Evolutionary conservation across 2,113 vertebrate genomes (phyloP), one percentile per base, ranked within the genome.

Genomic region (Martes martes): DNA sequence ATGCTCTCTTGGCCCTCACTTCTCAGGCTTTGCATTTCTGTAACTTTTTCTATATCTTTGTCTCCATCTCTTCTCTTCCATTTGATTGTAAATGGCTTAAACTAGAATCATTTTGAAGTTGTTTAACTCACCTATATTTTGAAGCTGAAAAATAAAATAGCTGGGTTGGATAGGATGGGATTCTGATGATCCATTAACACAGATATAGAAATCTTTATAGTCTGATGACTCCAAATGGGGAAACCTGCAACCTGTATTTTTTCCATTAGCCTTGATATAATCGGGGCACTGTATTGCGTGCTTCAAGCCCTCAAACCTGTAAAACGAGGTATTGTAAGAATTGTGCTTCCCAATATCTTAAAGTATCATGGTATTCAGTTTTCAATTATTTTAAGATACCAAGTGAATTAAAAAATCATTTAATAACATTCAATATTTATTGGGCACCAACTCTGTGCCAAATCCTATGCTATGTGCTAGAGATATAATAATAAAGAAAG

Each of bases 181-280:
- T 13, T 97, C 36, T 2, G 98, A 98, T 73, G 98, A 97, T 3
- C 99, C 99, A 21, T 99, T 99, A 55, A 99, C 98, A 93, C 99
- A 99, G 3, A 99, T 84, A 92, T 98, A 99, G 73, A 99, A 99
- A 21, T 99, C 98, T n/a, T 94, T 98, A 95, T 99, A 99, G 9
- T 99, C 98, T n/a, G 99, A 97, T 79, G 99, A 98, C 28, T 97
- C 92, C 24, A 98, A 97, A 18, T 89, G 96, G 2, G 97, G 96
- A 95, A 99, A 98, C 18, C 50, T 91, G 79, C 99, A 99, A 93
- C 99, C 99, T 0, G 80, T 57, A 19, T 98, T 98, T 52, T 89
- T 2, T 1, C 98, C 98, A 0, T 76, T 73, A 0, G 69, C 87
- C 28, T 97, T 59, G 1, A 99, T 85, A 13, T 99, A 99, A 52